Evolutionary conservation across 2,113 vertebrate species (phyloP).

Genomic region (Rhea americana): DNA sequence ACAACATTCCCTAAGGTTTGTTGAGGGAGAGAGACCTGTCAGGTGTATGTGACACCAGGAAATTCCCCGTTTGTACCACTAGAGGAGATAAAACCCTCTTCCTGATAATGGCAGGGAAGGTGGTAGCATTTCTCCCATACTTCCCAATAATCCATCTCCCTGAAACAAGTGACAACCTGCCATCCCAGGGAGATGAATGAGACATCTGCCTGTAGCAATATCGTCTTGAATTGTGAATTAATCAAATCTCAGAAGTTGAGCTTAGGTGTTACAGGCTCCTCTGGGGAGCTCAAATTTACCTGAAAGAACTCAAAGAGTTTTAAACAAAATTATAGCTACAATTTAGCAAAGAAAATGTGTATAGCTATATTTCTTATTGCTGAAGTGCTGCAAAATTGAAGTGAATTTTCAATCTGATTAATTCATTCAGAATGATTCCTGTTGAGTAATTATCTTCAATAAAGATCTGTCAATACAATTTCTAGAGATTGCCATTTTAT

Average conservation of each 20-base stretch:
- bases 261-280: constrained; percentile 64
- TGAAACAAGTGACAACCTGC: constrained; percentile 20
- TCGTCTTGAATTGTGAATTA: constrained; percentile 46
- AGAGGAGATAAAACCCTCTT: not conserved
- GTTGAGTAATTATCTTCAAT: constrained; percentile 69
- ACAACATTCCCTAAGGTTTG: not conserved
- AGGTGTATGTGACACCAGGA: fast-evolving
- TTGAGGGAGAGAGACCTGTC: not conserved
- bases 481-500: constrained; percentile 60
- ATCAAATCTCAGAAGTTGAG: constrained; percentile 47
- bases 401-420: constrained; percentile 42
- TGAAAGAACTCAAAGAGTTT: constrained; percentile 55
- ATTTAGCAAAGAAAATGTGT: constrained; percentile 28
- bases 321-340: constrained; percentile 44
- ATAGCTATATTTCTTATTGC: not conserved
- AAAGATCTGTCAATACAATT: constrained; percentile 62
- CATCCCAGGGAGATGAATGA: not conserved
- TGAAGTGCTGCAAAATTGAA: constrained; percentile 58
- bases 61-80: not conserved
- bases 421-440: constrained; percentile 65
- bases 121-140: not conserved
- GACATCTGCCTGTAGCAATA: constrained; percentile 13
- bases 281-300: constrained; percentile 61
- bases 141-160: not conserved
- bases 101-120: not conserved